Evolutionary conservation across 1,140 invertebrate genomes (phyloP).

Genomic region (Ceratosolen solmsi): DNA sequence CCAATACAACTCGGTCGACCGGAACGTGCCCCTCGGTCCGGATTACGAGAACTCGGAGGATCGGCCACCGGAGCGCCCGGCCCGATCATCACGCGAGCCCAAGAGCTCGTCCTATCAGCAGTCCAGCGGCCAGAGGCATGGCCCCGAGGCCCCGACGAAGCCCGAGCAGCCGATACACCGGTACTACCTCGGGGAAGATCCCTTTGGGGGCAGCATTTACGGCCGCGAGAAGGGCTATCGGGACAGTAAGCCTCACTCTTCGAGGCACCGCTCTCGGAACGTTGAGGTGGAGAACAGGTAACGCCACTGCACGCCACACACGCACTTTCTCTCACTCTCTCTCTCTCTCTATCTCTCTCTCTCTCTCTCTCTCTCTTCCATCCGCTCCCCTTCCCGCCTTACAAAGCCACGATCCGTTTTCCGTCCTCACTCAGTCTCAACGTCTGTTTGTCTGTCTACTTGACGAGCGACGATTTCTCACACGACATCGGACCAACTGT

Average conservation of each 20-base stretch:
- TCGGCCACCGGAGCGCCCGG: constrained; percentile 61
- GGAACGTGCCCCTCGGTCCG: constrained; percentile 68
- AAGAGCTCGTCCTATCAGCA: neutral
- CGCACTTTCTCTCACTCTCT: neutral
- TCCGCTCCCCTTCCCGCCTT: too few relatives aligned
- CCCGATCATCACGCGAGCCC: constrained; percentile 64
- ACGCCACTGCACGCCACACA: constrained; percentile 2
- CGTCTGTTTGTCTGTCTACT: too few relatives aligned
- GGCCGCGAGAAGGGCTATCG: constrained; percentile 86
- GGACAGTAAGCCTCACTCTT: constrained; percentile 72
- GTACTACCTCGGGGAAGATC: constrained; percentile 88
- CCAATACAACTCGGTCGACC: constrained; percentile 78
- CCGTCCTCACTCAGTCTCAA: too few relatives aligned
- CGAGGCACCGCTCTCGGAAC: constrained; percentile 63
- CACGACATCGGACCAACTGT: too few relatives aligned
- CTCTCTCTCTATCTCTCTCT: neutral
- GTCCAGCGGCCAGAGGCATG: constrained; percentile 60
- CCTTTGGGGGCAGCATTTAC: constrained; percentile 85
- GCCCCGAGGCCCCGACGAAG: neutral
- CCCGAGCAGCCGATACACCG: constrained; percentile 73
- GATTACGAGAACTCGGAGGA: constrained; percentile 61
- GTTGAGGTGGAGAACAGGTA: constrained; percentile 66
- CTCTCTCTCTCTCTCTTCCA: too few relatives aligned
- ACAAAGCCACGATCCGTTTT: too few relatives aligned
- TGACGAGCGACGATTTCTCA: too few relatives aligned